Conservation (phyloP, 2,888 invertebrate genomes). For the Morpho achilles region DNA sequence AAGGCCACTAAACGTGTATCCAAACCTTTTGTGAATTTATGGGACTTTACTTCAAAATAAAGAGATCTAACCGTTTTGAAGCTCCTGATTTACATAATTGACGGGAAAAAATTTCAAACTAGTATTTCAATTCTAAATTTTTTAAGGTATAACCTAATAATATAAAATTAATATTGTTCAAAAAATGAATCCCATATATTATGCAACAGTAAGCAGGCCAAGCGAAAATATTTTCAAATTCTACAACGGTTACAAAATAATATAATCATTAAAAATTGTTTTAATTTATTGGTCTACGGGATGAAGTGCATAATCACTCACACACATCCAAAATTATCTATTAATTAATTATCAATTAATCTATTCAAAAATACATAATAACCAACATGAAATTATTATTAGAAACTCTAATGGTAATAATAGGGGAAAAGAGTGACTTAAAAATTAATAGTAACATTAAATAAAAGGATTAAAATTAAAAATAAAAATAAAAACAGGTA, state of each 20-base stretch:
- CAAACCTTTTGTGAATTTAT: not conserved
- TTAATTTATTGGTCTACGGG: constrained; percentile 22
- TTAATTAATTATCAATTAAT: constrained; percentile 34
- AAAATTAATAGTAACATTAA: constrained; percentile 75
- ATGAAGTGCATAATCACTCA: constrained; percentile 39
- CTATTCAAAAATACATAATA: constrained; percentile 47
- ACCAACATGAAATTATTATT: constrained; percentile 58
- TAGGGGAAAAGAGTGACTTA: constrained; percentile 57
- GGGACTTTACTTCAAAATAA: constrained; percentile 34
- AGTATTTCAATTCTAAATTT: no score
- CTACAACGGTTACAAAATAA: not conserved
- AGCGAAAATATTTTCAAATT: not conserved
- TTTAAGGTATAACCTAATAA: no score
- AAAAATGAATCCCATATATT: no score
- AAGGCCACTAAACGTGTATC: not conserved
- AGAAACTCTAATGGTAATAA: constrained; percentile 65
- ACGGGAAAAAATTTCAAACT: no score
- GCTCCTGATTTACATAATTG: constrained; percentile 17
- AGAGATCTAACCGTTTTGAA: constrained; percentile 49
- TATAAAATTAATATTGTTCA: no score
- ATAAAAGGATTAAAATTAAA: constrained; percentile 54
- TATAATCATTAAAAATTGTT: not conserved
- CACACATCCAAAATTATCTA: constrained; percentile 45
- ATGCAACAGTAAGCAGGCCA: no score
- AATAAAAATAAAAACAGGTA: constrained; percentile 25